Evolutionary conservation across 92 coral and sea anemone species (phyloP).

Genomic region (Heliopora coerulea): DNA sequence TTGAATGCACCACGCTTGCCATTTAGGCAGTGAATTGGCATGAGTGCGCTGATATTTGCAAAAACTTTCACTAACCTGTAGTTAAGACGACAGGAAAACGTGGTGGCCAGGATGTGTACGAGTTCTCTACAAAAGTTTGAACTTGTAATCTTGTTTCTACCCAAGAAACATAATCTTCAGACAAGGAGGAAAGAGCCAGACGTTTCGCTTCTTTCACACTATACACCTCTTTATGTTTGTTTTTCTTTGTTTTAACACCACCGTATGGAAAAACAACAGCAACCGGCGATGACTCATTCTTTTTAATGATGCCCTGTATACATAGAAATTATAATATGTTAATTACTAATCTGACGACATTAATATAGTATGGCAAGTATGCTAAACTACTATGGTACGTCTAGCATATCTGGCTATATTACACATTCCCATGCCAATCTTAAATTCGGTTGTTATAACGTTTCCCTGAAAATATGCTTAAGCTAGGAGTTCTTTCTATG

Average conservation of each 20-base stretch:
- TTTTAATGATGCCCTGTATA: constrained; percentile 68
- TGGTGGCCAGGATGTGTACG: constrained; percentile 71
- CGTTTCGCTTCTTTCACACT: constrained; percentile 61
- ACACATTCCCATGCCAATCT: too few relatives aligned
- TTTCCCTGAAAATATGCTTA: too few relatives aligned
- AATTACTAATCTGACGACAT: too few relatives aligned
- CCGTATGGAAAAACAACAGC: constrained; percentile 90
- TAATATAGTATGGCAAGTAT: too few relatives aligned
- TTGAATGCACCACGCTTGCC: too few relatives aligned
- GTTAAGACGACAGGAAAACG: constrained; percentile 86
- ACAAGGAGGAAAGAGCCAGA: constrained; percentile 64
- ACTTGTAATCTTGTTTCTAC: constrained; percentile 55
- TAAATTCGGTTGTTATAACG: too few relatives aligned
- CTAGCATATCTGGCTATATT: too few relatives aligned
- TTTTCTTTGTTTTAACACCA: constrained; percentile 75
- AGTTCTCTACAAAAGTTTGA: constrained; percentile 63
- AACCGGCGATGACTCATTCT: constrained; percentile 50
- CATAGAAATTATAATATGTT: too few relatives aligned
- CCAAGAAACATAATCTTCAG: constrained; percentile 69
- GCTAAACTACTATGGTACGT: too few relatives aligned
- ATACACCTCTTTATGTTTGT: constrained; percentile 56
- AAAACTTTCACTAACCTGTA: constrained; percentile 55
- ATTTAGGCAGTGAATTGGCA: too few relatives aligned
- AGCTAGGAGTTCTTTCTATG: too few relatives aligned
- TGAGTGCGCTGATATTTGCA: too few relatives aligned